phyloP scores from a whole-genome alignment of 2,797 vertebrate genomes.

The Orestias chungarensis region DNA sequence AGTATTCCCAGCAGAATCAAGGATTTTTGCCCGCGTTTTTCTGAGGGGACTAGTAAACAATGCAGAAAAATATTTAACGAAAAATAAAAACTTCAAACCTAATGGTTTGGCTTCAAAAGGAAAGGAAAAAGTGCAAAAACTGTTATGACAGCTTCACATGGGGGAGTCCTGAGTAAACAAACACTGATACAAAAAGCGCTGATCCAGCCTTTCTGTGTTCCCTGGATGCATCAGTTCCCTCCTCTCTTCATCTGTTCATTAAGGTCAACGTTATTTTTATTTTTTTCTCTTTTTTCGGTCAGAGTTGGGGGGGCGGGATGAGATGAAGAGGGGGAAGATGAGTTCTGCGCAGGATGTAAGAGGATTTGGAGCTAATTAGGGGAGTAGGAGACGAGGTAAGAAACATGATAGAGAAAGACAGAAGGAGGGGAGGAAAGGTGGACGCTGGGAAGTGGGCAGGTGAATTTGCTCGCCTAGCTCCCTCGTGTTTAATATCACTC shows the following conservation, averaged over 20 bases:
- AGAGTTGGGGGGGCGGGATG: constrained; percentile 40
- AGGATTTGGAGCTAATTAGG: constrained; percentile 78
- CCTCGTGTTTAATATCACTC: constrained; percentile 79
- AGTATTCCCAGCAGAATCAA: too few relatives aligned
- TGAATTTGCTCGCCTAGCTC: constrained; percentile 78
- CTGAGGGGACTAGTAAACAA: too few relatives aligned
- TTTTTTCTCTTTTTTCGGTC: constrained; percentile 40
- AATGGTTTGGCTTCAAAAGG: constrained; percentile 39
- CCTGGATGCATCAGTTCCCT: constrained; percentile 63
- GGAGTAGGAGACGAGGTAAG: constrained; percentile 61
- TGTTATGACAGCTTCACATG: constrained; percentile 66
- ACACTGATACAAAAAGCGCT: constrained; percentile 68
- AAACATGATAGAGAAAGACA: constrained; percentile 51
- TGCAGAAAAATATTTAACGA: constrained; percentile 12
- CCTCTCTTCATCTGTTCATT: constrained; percentile 79
- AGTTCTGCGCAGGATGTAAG: constrained; percentile 59
- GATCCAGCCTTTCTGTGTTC: constrained; percentile 67
- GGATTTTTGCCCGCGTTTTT: too few relatives aligned
- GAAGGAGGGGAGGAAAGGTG: constrained; percentile 26
- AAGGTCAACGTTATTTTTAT: constrained; percentile 74
- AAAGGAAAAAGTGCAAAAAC: constrained; percentile 33
- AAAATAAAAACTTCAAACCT: constrained; percentile 34
- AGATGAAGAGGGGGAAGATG: constrained; percentile 59
- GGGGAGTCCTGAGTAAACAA: constrained; percentile 74
- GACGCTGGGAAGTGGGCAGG: constrained; percentile 64